These are phyloP conservation scores for Hoplias malabaricus DNA, from an alignment of 2,113 vertebrate genomes.

Conservation along the genomic window DNA sequence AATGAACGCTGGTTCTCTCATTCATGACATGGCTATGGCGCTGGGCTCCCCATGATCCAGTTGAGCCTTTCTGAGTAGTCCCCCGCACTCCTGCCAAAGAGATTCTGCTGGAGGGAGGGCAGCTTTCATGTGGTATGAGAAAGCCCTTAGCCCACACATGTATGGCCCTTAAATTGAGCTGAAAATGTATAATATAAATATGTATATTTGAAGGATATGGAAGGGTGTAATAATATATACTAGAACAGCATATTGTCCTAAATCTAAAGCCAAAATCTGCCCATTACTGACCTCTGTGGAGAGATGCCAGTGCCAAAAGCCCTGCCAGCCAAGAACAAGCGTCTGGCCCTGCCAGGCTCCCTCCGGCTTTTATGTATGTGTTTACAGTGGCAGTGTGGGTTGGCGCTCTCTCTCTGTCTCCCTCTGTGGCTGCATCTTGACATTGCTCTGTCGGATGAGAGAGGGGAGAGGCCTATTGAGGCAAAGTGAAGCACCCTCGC, in stretches of 20 bases:
- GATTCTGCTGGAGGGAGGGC: conserved; percentile 43
- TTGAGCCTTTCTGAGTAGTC: not conserved
- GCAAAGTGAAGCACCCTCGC: conserved; percentile 3
- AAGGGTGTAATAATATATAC: no score
- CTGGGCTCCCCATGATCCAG: not conserved
- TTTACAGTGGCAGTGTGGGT: not conserved
- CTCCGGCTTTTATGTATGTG: conserved; percentile 1
- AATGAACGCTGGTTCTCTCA: conserved; percentile 47
- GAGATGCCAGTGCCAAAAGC: not conserved
- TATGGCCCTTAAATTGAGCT: not conserved
- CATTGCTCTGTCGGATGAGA: not conserved
- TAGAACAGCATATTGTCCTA: no score
- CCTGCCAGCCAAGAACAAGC: conserved; percentile 4
- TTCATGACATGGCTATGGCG: conserved; percentile 38
- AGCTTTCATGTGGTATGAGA: conserved; percentile 49
- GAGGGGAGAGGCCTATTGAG: not conserved
- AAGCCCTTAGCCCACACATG: conserved; percentile 1
- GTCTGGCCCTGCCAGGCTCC: not conserved
- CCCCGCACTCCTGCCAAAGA: conserved; percentile 28
- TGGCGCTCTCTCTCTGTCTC: not conserved
- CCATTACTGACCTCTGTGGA: conserved; percentile 1
- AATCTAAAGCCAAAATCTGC: conserved; percentile 3
- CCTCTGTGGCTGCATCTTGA: conserved; percentile 21
- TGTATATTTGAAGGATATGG: not conserved
- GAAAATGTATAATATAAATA: not conserved